Conservation (phyloP, 2,888 invertebrate genomes). For the Marronus borbonicus region DNA sequence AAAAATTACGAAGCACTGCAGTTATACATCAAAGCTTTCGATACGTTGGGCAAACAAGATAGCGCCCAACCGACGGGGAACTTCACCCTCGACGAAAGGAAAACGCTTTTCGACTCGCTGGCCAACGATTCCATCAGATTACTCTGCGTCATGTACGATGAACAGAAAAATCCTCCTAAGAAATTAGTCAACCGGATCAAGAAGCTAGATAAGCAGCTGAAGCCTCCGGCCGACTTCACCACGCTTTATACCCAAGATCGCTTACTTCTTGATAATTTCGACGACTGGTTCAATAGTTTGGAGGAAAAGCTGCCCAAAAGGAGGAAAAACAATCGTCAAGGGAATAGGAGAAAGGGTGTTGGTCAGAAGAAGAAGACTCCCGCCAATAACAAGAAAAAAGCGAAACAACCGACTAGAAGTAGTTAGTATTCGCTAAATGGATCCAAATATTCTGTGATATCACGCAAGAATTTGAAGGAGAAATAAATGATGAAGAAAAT, state of each 20-base stretch:
- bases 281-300: not conserved
- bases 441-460: slow-evolving; percentile 45
- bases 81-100: slow-evolving; percentile 65
- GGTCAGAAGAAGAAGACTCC: slow-evolving; percentile 15
- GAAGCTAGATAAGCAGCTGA: slow-evolving; percentile 28
- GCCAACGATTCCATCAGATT: slow-evolving; percentile 70
- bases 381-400: slow-evolving; percentile 22
- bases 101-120: slow-evolving; percentile 69
- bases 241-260: slow-evolving; percentile 6
- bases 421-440: slow-evolving; percentile 31
- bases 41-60: slow-evolving; percentile 44
- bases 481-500: not conserved
- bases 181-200: slow-evolving; percentile 5
- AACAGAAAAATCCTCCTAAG: slow-evolving; percentile 66
- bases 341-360: not conserved
- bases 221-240: slow-evolving; percentile 25
- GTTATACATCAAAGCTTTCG: slow-evolving; percentile 31
- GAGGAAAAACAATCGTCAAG: not conserved
- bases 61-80: slow-evolving; percentile 65
- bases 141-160: slow-evolving; percentile 76
- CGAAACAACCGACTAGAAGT: not conserved
- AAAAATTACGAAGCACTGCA: slow-evolving; percentile 43
- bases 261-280: not conserved
- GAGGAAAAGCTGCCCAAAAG: not conserved
- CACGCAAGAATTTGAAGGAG: not conserved